Base-by-base conservation (phyloP, 2,113 vertebrate genomes). In the Sylvietta virens region DNA sequence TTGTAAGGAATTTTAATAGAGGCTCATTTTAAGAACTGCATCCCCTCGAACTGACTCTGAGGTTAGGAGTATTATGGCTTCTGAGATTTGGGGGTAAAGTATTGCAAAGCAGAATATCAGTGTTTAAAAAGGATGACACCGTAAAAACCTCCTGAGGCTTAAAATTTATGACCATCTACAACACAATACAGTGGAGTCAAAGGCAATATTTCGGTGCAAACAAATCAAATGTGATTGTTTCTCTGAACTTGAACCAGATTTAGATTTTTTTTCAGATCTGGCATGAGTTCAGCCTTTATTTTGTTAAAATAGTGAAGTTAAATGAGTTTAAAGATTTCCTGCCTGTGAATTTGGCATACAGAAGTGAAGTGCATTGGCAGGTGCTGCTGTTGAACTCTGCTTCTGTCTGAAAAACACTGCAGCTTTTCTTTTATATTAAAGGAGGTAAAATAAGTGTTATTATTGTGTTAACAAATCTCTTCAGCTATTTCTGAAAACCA, bases 261-360 rank as follows among this genome's bases (percentile, higher is more conserved):
- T 70, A 50, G 64, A 30, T 16, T 4, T 30, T 40, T 84, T 56
- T 64, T 35, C 27, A 77, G 40, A 23, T 30, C 40, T 92, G 74
- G 39, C 44, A 6, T 15, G 53, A 62, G 21, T 79, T 86, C 47
- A 82, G 54, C 44, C 54, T 16, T 92, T 64, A 57, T 83, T 92
- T 96, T 83, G 82, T 61, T 65, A 54, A 86, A 90, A 82, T 61
- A 31, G 45, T 28, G 11, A 57, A 42, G 37, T 66, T 90, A 88
- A 94, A 82, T 86, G 67, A 81, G 24, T 80, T 72, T 66, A 77
- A 83, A 93, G 42, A 54, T 85, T 89, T 94, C 42, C 71, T 94
- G 61, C 47, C 30, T 54, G 0, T 39, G 78, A 61, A 35, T 87
- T 51, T 79, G 65, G 37, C 31, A 11, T 18, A 5, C 18, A 39